Evolutionary conservation across 64 coral and sea anemone species (phyloP), one percentile per base, ranked within the genome.

Genomic region (Actinia equina): DNA sequence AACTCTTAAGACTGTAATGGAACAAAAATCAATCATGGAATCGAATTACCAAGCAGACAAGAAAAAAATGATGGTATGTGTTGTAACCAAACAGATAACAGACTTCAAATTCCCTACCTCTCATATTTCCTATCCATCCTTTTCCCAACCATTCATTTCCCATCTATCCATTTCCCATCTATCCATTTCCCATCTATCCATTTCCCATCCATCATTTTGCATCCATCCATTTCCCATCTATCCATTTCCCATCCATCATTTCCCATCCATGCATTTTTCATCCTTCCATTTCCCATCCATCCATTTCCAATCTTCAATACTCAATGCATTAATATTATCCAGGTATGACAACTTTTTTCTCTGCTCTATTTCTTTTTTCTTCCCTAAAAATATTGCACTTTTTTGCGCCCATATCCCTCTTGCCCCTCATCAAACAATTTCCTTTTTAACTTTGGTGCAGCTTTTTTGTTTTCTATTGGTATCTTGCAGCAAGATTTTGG

Each of bases 1-100:
- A 77, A 85, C 96, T 49, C 69, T 98, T 52, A 69, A 91, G 65
- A 98, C 96, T 71, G 92, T 98, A 5, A 98, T 98, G 96, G 90
- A 98, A 69, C 96, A 98, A 67, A 98, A 98, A 86, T 84, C 95
- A 18, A 98, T 89, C 59, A 98, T 98, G 96, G 96, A 98, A 44
- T 87, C 88, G 61, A 93, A 86, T 65, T 98, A 92, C 49, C 96
- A 98, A 44, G 96, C 86, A 65, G 96, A 98, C 67, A 98, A 93
- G 77, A 95, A 92, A 55, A 98, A 98, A 79, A 95, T 92, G 93
- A 90, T 98, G 96, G 96, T 95, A 83, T 0, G 82, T 89, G 13
- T 2, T 26, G 10, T 3, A 41, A 41, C n/a, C n/a, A 11, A 27
- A 74, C 51, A 41, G 11, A 22, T 54, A 54, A 12, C 6, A 54